Percentiles rank a stretch among this genome's conserved stretches.
Evolutionary conservation across 2,888 invertebrate species (phyloP).

Genomic region (Rotaria macrura): DNA sequence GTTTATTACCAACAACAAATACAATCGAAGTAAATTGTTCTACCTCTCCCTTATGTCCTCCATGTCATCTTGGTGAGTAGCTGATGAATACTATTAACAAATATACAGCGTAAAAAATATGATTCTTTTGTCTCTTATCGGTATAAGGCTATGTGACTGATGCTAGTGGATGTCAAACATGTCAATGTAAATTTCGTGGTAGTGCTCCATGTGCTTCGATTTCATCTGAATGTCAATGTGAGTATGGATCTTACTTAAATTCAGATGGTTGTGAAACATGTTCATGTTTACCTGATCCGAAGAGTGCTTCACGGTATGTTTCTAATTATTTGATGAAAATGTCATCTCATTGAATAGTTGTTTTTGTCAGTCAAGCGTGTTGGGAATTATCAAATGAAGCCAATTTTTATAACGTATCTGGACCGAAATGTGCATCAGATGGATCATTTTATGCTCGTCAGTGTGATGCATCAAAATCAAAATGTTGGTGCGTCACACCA

Average conservation of each 20-base stretch:
- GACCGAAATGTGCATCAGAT: slow-evolving; percentile 13
- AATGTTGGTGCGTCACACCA: slow-evolving; percentile 27
- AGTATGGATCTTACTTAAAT: slow-evolving; percentile 30
- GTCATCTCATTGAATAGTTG: no score
- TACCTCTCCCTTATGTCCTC: neutral
- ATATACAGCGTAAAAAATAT: neutral
- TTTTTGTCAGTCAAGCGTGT: neutral
- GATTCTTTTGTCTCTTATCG: neutral
- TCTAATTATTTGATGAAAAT: neutral
- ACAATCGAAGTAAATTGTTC: neutral
- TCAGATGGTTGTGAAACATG: slow-evolving; percentile 30
- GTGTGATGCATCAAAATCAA: slow-evolving; percentile 23
- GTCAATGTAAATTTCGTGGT: slow-evolving; percentile 28
- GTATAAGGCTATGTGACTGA: slow-evolving; percentile 25
- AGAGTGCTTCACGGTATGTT: neutral
- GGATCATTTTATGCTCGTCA: slow-evolving; percentile 25
- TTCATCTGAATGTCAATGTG: slow-evolving; percentile 16
- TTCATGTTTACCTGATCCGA: slow-evolving; percentile 30
- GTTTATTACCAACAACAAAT: slow-evolving; percentile 22
- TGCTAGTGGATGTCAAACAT: slow-evolving; percentile 30
- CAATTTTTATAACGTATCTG: neutral
- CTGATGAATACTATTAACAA: no score
- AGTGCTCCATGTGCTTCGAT: slow-evolving; percentile 20
- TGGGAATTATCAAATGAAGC: neutral
- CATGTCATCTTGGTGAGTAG: slow-evolving; percentile 21